phyloP scores from a whole-genome alignment of 1,140 invertebrate species.

The Sogatella furcifera region DNA sequence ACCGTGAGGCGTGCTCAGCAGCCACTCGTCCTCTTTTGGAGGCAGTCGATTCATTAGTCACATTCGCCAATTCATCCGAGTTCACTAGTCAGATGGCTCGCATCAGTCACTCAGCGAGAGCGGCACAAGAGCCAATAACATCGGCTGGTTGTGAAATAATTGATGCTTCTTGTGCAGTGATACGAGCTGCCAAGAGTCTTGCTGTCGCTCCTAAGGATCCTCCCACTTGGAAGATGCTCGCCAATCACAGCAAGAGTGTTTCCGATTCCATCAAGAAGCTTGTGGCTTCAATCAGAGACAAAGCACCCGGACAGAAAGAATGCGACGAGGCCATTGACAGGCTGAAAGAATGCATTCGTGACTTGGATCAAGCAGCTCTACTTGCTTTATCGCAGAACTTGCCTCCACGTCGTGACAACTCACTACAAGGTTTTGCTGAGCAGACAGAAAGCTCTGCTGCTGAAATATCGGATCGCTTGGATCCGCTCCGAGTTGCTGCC shows the following conservation, averaged over 20 bases:
- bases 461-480: constrained; percentile 68
- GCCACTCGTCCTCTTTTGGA: constrained; percentile 79
- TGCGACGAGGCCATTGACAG: constrained; percentile 77
- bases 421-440: constrained; percentile 71
- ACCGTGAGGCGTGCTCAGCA: constrained; percentile 61
- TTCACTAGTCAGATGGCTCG: constrained; percentile 85
- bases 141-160: constrained; percentile 69
- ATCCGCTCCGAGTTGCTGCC: constrained; percentile 68
- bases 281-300: constrained; percentile 84
- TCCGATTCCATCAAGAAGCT: constrained; percentile 93
- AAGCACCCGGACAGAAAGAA: constrained; percentile 90
- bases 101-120: constrained; percentile 66
- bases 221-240: constrained; percentile 84
- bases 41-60: constrained; percentile 84
- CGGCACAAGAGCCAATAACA: constrained; percentile 79
- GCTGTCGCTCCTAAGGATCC: constrained; percentile 85
- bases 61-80: constrained; percentile 87
- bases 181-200: constrained; percentile 79
- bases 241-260: constrained; percentile 86
- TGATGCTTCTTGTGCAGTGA: constrained; percentile 59
- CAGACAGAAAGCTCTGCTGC: constrained; percentile 59
- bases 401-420: constrained; percentile 57
- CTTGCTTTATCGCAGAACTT: constrained; percentile 78
- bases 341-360: constrained; percentile 59
- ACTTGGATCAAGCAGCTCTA: constrained; percentile 78